These are phyloP conservation scores for Tenualosa ilisha DNA, from an alignment of 2,797 vertebrate genomes.

Conservation along the genomic window DNA sequence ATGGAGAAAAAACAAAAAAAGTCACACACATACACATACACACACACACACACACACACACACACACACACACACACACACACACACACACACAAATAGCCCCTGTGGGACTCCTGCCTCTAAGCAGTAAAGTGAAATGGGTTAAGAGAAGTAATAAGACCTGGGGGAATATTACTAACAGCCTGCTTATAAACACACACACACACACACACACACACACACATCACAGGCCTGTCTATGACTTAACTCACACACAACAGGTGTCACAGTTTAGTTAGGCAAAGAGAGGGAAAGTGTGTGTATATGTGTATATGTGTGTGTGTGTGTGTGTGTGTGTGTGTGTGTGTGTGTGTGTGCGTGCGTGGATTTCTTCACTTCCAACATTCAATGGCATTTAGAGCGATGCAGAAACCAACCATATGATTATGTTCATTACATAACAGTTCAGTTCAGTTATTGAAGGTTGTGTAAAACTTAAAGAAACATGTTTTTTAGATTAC, in stretches of 20 bases:
- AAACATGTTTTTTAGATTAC: no score
- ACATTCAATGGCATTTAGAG: no score
- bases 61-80: conserved; percentile 27
- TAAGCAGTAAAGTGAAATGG: background rate
- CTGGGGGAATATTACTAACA: background rate
- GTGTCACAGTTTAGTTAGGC: background rate
- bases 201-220: background rate
- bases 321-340: background rate
- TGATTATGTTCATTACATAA: no score
- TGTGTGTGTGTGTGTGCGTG: background rate
- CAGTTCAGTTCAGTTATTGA: no score
- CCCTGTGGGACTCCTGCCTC: background rate
- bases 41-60: conserved; percentile 23
- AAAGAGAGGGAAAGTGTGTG: background rate
- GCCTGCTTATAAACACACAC: background rate
- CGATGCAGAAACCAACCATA: no score
- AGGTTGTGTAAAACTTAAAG: no score
- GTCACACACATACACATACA: conserved; percentile 32
- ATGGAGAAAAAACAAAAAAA: no score
- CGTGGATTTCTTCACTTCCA: background rate
- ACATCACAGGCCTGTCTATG: no score
- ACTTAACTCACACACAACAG: background rate
- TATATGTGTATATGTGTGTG: background rate
- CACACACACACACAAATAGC: conserved; percentile 32
- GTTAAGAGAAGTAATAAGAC: background rate